Evolutionary conservation across 2,113 vertebrate genomes (phyloP).

Genomic region (Melanocharis versteri): DNA sequence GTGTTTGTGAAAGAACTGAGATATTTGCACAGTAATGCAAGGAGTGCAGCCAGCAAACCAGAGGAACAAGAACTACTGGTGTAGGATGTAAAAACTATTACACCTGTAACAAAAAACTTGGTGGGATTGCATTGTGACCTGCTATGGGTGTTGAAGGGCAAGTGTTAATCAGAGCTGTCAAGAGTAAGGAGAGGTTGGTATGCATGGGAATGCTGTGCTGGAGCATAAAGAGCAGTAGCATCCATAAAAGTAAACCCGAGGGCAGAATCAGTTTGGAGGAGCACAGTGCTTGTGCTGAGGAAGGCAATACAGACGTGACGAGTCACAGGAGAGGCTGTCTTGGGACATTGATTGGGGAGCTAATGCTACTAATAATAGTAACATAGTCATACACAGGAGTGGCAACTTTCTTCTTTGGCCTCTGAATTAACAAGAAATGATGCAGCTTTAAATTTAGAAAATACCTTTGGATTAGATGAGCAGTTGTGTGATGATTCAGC

Average conservation of each 20-base stretch:
- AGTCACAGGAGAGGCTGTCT: background rate
- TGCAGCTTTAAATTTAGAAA: conserved; percentile 40
- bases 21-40: background rate
- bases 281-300: background rate
- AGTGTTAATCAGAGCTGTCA: background rate
- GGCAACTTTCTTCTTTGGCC: conserved; percentile 8
- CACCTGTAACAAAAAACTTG: background rate
- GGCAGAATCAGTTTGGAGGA: background rate
- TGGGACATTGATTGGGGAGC: background rate
- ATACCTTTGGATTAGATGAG: conserved; percentile 5
- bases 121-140: background rate
- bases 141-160: background rate
- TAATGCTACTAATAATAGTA: background rate
- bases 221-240: background rate
- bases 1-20: background rate
- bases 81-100: background rate
- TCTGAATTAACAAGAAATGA: background rate
- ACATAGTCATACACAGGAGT: background rate
- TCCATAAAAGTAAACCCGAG: background rate
- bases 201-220: background rate
- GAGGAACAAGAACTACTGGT: conserved; percentile 48
- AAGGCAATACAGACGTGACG: accelerated
- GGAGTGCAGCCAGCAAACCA: conserved; percentile 28
- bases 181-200: background rate
- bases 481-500: conserved; percentile 16